phyloP scores from a whole-genome alignment of 1,140 invertebrate species.

The Solen grandis region DNA sequence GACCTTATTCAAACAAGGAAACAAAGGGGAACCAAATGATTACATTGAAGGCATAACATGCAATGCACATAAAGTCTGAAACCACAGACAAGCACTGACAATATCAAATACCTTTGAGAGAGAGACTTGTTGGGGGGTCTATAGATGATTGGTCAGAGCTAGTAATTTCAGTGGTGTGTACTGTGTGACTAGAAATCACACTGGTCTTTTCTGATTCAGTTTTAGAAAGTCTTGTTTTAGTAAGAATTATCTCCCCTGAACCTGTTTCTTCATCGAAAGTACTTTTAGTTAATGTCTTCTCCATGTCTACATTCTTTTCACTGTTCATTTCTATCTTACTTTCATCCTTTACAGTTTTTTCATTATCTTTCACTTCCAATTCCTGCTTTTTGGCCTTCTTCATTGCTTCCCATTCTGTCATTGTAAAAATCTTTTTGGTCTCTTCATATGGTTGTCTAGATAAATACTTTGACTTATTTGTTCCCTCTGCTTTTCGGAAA shows the following conservation, averaged over 20 bases:
- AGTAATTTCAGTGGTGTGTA: conserved; percentile 19
- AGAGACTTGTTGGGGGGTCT: conserved; percentile 5
- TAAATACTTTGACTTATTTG: conserved; percentile 59
- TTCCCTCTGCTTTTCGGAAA: conserved; percentile 44
- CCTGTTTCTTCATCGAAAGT: conserved; percentile 45
- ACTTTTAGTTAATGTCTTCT: conserved; percentile 29
- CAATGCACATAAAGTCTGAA: not conserved
- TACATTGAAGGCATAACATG: too few species aligned
- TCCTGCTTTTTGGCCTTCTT: conserved; percentile 51
- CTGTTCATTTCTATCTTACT: not conserved
- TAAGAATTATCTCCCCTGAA: conserved; percentile 19
- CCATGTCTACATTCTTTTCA: conserved; percentile 18
- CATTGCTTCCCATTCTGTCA: conserved; percentile 78
- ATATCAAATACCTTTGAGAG: conserved; percentile 33
- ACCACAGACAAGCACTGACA: not conserved
- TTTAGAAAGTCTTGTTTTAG: not conserved
- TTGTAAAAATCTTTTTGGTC: conserved; percentile 77
- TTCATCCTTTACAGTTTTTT: not conserved
- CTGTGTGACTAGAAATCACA: conserved; percentile 3
- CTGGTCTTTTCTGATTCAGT: not conserved
- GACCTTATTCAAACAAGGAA: too few species aligned
- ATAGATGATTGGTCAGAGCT: conserved; percentile 9
- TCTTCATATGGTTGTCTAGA: conserved; percentile 72
- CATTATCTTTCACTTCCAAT: conserved; percentile 10
- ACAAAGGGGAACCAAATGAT: too few species aligned